Percentiles rank a stretch among this genome's conserved stretches.
Conservation (phyloP, 2,797 vertebrate species). For the Etheostoma nigrum region DNA sequence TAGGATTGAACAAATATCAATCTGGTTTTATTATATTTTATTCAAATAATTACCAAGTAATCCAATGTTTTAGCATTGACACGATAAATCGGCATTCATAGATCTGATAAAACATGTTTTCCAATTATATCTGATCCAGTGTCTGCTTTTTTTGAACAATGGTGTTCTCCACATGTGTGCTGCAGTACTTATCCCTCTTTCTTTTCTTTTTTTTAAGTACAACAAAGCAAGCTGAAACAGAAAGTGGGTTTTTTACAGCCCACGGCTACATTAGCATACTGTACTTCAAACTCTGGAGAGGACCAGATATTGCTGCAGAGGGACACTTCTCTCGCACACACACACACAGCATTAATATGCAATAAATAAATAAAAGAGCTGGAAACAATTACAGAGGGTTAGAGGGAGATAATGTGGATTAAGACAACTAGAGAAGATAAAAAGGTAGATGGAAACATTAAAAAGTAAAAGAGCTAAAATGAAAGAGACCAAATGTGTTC, state of each 20-base stretch:
- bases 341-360: conserved; percentile 51
- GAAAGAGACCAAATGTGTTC: not conserved
- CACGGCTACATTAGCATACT: conserved; percentile 52
- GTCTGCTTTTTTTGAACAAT: not conserved
- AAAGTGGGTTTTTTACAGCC: conserved; percentile 41
- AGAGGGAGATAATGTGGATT: conserved; percentile 16
- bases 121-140: not conserved
- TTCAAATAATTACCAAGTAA: no score
- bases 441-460: conserved; percentile 8
- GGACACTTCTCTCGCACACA: conserved; percentile 49
- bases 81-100: not conserved
- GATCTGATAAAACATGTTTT: conserved; percentile 7
- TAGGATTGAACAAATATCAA: not conserved
- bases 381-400: conserved; percentile 12
- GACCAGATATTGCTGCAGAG: conserved; percentile 41
- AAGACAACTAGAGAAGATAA: conserved; percentile 1
- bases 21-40: not conserved
- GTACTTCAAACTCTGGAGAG: conserved; percentile 61
- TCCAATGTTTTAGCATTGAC: not conserved
- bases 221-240: conserved; percentile 21
- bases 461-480: not conserved
- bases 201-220: not conserved
- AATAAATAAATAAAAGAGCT: conserved; percentile 16
- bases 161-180: not conserved
- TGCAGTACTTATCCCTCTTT: conserved; percentile 7